Percentiles rank a stretch among this genome's conserved stretches.
phyloP scores from a whole-genome alignment of 1,140 invertebrate genomes.

The Dermatophagoides farinae region DNA sequence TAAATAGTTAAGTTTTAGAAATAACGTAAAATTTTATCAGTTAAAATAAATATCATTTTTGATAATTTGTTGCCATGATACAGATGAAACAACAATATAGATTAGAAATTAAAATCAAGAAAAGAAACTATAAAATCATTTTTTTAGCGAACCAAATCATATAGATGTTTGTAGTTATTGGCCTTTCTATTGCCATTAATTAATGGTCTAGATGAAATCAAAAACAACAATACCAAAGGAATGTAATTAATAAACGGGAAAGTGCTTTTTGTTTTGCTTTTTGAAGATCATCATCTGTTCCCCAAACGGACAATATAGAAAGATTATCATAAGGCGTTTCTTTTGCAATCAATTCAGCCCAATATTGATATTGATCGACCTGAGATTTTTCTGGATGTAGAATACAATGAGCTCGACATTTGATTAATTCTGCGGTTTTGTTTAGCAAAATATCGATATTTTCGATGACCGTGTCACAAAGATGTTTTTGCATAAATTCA shows the following conservation, averaged over 20 bases:
- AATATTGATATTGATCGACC: not conserved
- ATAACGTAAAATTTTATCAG: too few species aligned
- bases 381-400: not conserved
- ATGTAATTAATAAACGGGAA: not conserved
- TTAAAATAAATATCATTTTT: too few species aligned
- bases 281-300: not conserved
- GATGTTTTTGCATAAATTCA: not conserved
- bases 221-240: not conserved
- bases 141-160: too few species aligned
- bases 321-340: not conserved
- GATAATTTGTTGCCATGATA: too few species aligned
- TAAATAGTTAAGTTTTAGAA: too few species aligned
- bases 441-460: not conserved
- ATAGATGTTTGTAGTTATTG: too few species aligned
- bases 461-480: not conserved
- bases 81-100: too few species aligned
- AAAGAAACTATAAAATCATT: too few species aligned
- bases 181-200: too few species aligned
- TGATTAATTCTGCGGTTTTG: not conserved
- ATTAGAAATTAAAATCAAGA: too few species aligned
- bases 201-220: too few species aligned
- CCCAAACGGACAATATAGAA: constrained; percentile 4
- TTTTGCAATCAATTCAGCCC: constrained; percentile 6
- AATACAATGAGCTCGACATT: not conserved
- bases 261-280: constrained; percentile 13